Base-by-base conservation (phyloP, 2,113 vertebrate species). In the Scomber colias region DNA sequence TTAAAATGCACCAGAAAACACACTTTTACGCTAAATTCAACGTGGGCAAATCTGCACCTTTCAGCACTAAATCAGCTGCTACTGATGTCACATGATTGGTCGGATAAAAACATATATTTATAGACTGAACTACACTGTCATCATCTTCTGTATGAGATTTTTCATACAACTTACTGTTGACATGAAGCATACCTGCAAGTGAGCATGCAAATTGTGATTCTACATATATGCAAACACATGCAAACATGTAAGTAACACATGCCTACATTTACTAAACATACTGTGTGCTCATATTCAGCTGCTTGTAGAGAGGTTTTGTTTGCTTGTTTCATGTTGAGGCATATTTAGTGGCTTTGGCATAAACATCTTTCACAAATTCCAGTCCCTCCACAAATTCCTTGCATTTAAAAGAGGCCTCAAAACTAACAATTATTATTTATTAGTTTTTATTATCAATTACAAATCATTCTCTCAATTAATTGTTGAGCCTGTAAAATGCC, bases 161-260 rank as follows among this genome's bases (percentile, higher is more conserved):
- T 56, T 27, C 51, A 65, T 30, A 19, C 6, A 66, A 11, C 8
- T 40, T 49, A 12, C 19, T 2, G 35, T 40, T 65, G 27, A 57
- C 54, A 60, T 35, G 14, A 14, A 19, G 56, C 35, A 17, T 15
- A 67, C 13, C 40, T 56, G 62, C 30, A 6, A 31, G 2, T 45
- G 8, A 51, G n/a, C 46, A 10, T 50, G 13, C 44, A 61, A 19
- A 75, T 69, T 68, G 65, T 67, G 48, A 67, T 21, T 2, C 12
- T 82, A 4, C 4, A 13, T 65, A 62, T 56, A 12, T 62, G 53
- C 44, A 9, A 40, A 40, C 15, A 17, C 17, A 45, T 69, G 63
- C 64, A 67, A 63, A 82, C 60, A 53, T 45, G n/a, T 19, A 59
- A 53, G 53, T 50, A 62, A 65, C 16, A 57, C 11, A 21, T 13